These are phyloP conservation scores for Stylophora pistillata DNA, from an alignment of 64 coral and sea anemone species.

Conservation along the genomic window DNA sequence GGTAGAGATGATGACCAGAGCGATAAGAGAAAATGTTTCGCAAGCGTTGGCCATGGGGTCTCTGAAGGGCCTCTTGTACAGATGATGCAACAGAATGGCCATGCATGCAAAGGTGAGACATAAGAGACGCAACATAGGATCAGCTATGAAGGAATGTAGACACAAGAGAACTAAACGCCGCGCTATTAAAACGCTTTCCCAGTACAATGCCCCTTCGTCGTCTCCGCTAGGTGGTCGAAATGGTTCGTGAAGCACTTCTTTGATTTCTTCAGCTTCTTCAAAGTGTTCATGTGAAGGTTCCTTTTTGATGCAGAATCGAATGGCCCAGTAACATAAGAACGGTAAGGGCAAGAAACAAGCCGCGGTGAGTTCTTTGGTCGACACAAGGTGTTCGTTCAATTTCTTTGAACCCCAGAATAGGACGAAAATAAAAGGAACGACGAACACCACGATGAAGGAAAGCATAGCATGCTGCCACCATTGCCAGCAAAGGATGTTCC, in stretches of 20 bases:
- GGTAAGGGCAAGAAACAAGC: slow-evolving; percentile 66
- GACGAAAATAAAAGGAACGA: slow-evolving; percentile 79
- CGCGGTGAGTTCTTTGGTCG: slow-evolving; percentile 42
- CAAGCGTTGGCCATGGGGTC: slow-evolving; percentile 40
- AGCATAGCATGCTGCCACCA: slow-evolving; percentile 76
- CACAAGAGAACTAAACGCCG: slow-evolving; percentile 63
- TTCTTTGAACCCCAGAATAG: slow-evolving; percentile 62
- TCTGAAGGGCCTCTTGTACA: slow-evolving; percentile 50
- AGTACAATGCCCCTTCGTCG: slow-evolving; percentile 43
- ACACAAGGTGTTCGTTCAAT: slow-evolving; percentile 55
- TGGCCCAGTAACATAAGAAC: slow-evolving; percentile 41
- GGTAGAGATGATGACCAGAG: slow-evolving; percentile 44
- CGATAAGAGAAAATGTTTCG: slow-evolving; percentile 69
- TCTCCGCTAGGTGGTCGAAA: slow-evolving; percentile 47
- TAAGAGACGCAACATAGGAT: slow-evolving; percentile 49
- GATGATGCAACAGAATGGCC: slow-evolving; percentile 66
- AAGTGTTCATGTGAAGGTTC: slow-evolving; percentile 16
- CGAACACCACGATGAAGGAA: slow-evolving; percentile 35
- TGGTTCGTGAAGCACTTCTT: slow-evolving; percentile 64
- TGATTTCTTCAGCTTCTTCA: background rate
- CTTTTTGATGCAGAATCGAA: background rate
- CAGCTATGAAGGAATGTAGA: slow-evolving; percentile 59
- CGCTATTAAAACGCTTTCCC: slow-evolving; percentile 88
- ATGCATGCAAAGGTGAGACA: slow-evolving; percentile 45
- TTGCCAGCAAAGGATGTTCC: slow-evolving; percentile 56